Evolutionary conservation across 2,113 vertebrate species (phyloP), one percentile per base, ranked within the genome.

Genomic region (Hypocryptadius cinnamomeus): DNA sequence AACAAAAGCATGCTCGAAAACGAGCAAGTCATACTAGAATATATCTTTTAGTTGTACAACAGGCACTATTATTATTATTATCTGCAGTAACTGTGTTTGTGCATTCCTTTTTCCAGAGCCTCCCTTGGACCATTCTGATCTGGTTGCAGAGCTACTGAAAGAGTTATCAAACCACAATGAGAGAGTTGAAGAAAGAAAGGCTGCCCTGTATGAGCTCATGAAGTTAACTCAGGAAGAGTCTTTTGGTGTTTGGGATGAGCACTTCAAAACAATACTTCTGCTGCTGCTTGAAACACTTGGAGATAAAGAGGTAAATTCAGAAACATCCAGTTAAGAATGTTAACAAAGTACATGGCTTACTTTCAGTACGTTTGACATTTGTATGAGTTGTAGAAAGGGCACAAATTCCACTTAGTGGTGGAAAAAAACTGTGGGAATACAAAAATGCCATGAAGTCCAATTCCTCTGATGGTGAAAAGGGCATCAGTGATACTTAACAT

Each of bases 191-290:
- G 99, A 99, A 97, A 98, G 99, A 94, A 99, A 99, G 85, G 97
- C 98, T 15, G 99, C 99, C 23, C 97, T 99, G 28, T 98, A 98
- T 5, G 98, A 99, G 71, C 98, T 99, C 64, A 98, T 99, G 97
- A 98, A 98, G 92, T 97, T 99, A 79, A 99, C 99, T 83, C 98
- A 98, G 15, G 99, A 99, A 90, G 98, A 99, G 79, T 98, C 98
- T 28, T 98, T 99, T 12, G 98, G 98, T 94, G 98, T 99, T 95
- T 99, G 99, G 99, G 99, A 99, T 73, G 99, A 99, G 77, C 99
- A 99, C 90, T 99, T 99, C 97, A 99, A 99, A 98, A 99, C 99
- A 95, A 98, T 99, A 97, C 95, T 99, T 53, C 98, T 99, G 73
- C 95, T 99, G 63, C 97, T 99, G 92, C 98, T 99, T 68, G 99